Evolutionary conservation across 2,888 invertebrate genomes (phyloP), one percentile per base, ranked within the genome.

Genomic region (Drosophila atripex): DNA sequence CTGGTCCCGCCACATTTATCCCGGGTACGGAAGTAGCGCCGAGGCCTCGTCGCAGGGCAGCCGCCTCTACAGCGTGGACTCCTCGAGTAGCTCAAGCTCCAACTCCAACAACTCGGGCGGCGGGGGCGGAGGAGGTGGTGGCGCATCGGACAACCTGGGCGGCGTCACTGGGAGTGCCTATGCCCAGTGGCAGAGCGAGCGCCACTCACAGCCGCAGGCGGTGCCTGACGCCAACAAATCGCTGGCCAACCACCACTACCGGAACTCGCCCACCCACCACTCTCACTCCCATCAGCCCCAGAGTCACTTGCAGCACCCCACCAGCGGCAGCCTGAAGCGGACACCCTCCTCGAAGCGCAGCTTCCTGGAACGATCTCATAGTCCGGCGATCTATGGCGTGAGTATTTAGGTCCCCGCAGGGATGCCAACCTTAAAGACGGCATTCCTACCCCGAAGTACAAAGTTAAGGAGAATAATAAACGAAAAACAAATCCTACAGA

Each of bases 351-450:
- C 90, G 28, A 89, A 88, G 57, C 89, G 91, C 65, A 89, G 80
- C 70, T 78, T 88, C 60, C 79, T 88, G 38, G 91, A 91, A 68
- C 77, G 91, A 79, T 84, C 90, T 77, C 89, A 90, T 39, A 91
- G 91, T 78, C 91, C 91, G 51, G 90, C 89, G 32, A 72, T 90
- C 35, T 87, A 90, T 71, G 79, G 86, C 64, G 91, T 91, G 90
- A 90, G 90, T 68, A 58, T 7, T 25, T 9, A 5, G 9, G 41
- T 14, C 35, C 28, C 14, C 14, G 14, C 14, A 4, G 35, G 25
- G 16, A 7, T 53, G 41, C 53, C 18, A 39, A 43, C 39, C 41
- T n/a, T n/a, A 18, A 18, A 5, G 14, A 6, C 12, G 35, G 5
- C 52, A 69, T 43, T 45, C 28, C 11, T 30, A 11, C 11, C 9